phyloP scores from a whole-genome alignment of 2,113 vertebrate species.

The Lophochroa leadbeateri region DNA sequence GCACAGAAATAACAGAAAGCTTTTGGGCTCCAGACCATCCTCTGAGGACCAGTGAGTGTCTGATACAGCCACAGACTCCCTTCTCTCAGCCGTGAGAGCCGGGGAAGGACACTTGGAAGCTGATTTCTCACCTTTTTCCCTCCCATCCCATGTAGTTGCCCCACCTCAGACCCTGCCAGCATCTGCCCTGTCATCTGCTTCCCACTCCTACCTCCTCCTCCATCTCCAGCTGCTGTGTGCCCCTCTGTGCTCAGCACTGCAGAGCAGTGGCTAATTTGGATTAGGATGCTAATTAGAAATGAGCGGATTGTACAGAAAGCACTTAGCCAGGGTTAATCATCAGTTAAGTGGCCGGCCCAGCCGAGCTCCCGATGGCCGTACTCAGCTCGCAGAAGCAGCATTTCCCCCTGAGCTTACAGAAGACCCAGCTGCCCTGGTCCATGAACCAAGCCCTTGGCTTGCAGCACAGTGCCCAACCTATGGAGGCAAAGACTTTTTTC shows the following conservation, averaged over 20 bases:
- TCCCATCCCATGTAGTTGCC: background rate
- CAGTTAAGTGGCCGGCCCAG: slow-evolving; percentile 43
- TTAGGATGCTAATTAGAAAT: slow-evolving; percentile 67
- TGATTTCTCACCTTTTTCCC: background rate
- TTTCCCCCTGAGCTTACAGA: background rate
- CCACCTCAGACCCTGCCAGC: background rate
- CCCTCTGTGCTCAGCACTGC: background rate
- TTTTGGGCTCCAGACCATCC: background rate
- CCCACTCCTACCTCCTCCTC: background rate
- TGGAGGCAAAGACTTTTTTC: background rate
- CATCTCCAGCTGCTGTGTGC: background rate
- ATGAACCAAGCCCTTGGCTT: background rate
- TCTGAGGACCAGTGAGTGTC: background rate
- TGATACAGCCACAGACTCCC: background rate
- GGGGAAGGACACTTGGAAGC: background rate
- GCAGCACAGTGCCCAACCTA: background rate
- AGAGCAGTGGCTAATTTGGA: slow-evolving; percentile 44
- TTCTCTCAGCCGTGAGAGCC: background rate
- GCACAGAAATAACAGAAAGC: background rate
- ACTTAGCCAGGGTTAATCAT: slow-evolving; percentile 65
- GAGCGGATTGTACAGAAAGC: slow-evolving; percentile 31
- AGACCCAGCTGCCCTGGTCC: background rate
- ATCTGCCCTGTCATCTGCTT: background rate
- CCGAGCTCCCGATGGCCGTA: background rate
- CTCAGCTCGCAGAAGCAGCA: fast-evolving